Base-by-base conservation (phyloP, 2,797 vertebrate genomes). In the Alfaro cultratus region DNA sequence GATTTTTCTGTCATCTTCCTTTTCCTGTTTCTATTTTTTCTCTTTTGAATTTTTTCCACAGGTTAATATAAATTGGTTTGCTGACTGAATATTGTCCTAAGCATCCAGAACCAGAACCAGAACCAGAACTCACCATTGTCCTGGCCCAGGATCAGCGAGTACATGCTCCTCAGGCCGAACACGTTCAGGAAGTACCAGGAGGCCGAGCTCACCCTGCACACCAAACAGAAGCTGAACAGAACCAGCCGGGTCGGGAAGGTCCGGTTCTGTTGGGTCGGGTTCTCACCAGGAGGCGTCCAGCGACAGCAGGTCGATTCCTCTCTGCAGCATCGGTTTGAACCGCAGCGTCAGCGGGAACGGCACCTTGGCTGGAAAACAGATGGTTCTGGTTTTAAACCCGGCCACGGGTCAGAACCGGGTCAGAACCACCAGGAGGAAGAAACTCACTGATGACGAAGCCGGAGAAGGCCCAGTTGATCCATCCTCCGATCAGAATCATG, bases 101-200 rank as follows among this genome's bases (percentile, higher is more conserved):
- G 6, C 21, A 2, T 49, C 21, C 49, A 23, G 49, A 51, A 51
- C 47, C 47, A 21, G 51, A 49, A 49, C 49, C 49, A 23, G 49
- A 55, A 55, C 18, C 18, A 39, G 47, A 16, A 73, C 92, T 85
- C 67, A 94, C 93, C 92, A 72, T 97, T 97, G 91, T 97, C 96
- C 73, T 96, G 96, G 62, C 95, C 96, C 88, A 97, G 94, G 0
- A 96, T 95, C 18, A 96, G 93, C 18, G 91, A 93, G 90, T 97
- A 97, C 96, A 97, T 95, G 91, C 96, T 96, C 85, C 96, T 91
- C 60, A 97, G 93, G 0, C 97, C 97, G 75, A 97, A 97, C 71
- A 97, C 96, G 0, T 97, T 97, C 18, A 97, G 96, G 90, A 97
- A 97, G 86, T 97, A 97, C 97, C 97, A 97, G 85, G 96, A 97